phyloP scores from a whole-genome alignment of 2,797 vertebrate genomes.

The Columba guinea region DNA sequence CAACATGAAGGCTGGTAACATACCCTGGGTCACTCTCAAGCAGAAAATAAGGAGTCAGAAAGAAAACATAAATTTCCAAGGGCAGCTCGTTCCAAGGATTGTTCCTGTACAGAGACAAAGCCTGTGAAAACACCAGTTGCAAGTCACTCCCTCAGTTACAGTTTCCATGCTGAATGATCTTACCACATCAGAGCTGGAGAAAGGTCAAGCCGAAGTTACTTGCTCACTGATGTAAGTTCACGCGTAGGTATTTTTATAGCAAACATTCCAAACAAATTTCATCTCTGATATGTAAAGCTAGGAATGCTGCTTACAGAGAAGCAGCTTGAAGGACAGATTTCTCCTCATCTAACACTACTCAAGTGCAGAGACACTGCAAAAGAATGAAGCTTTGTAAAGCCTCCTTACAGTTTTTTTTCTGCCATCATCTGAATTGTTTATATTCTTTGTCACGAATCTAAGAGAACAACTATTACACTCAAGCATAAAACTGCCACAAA shows the following conservation, averaged over 20 bases:
- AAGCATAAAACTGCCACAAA: neutral
- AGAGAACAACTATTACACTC: neutral
- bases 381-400: neutral
- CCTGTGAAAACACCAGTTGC: neutral
- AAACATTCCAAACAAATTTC: constrained; percentile 60
- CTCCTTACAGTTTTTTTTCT: neutral
- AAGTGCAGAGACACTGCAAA: neutral
- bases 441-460: too few relatives aligned
- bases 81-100: neutral
- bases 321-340: neutral
- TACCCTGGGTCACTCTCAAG: neutral
- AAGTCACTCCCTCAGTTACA: neutral
- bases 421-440: neutral
- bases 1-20: neutral
- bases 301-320: constrained; percentile 6
- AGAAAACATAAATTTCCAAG: neutral
- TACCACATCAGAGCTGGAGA: neutral
- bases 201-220: neutral
- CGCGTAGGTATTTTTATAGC: constrained; percentile 25
- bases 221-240: constrained; percentile 12
- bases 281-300: constrained; percentile 5
- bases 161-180: neutral
- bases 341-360: neutral
- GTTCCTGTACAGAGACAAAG: neutral
- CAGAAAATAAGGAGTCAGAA: neutral